These are phyloP conservation scores for Calliphora vicina DNA, from an alignment of 1,140 invertebrate genomes.

Conservation along the genomic window DNA sequence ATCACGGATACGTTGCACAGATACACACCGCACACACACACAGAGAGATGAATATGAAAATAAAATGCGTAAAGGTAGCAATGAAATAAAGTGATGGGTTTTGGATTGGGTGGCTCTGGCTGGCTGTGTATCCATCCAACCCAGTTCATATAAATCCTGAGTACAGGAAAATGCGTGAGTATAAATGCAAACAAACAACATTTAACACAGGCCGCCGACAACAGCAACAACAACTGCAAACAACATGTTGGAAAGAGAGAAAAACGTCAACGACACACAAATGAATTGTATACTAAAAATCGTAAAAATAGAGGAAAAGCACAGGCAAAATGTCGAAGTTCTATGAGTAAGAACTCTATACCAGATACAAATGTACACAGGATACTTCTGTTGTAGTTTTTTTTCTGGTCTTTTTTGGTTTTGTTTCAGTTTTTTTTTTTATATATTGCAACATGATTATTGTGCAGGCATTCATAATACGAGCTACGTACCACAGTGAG, in stretches of 20 bases:
- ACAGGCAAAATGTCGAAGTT: background rate
- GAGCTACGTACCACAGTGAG: too few relatives aligned
- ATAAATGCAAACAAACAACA: slow-evolving; percentile 21
- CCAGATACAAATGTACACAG: background rate
- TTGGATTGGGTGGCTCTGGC: background rate
- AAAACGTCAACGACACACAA: slow-evolving; percentile 12
- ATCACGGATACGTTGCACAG: background rate
- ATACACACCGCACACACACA: background rate
- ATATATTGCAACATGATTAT: background rate
- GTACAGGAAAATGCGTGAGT: background rate
- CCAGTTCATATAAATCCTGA: background rate
- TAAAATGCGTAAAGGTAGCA: slow-evolving; percentile 24
- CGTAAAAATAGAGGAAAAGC: background rate
- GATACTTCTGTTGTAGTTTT: background rate
- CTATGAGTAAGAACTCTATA: background rate
- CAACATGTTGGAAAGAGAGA: background rate
- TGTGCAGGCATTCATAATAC: background rate
- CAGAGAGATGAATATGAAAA: background rate
- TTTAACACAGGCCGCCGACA: background rate
- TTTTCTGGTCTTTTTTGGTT: background rate
- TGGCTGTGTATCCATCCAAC: background rate
- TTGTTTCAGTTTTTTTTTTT: too few relatives aligned
- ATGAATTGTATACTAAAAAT: background rate
- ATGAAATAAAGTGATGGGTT: background rate
- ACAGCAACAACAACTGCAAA: background rate